These are phyloP conservation scores for Sparidentex hasta DNA, from an alignment of 2,797 vertebrate genomes.

Conservation along the genomic window DNA sequence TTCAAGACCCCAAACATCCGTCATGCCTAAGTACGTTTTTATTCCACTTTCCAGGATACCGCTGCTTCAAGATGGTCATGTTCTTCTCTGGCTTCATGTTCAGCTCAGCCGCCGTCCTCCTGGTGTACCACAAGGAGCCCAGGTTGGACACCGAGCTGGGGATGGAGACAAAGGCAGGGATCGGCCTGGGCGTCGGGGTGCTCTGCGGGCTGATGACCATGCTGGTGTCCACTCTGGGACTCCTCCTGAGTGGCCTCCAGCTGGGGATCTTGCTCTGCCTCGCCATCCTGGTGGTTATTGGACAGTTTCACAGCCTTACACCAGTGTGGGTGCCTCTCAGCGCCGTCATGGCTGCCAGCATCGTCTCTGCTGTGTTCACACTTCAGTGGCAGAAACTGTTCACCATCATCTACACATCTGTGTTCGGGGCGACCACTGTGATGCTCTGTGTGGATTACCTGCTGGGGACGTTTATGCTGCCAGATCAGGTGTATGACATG, in stretches of 20 bases:
- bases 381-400: slow-evolving; percentile 90
- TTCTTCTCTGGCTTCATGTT: slow-evolving; percentile 91
- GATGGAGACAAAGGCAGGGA: slow-evolving; percentile 87
- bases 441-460: slow-evolving; percentile 88
- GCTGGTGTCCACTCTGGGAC: slow-evolving; percentile 88
- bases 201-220: slow-evolving; percentile 90
- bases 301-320: slow-evolving; percentile 85
- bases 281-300: slow-evolving; percentile 79
- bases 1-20: too few relatives aligned
- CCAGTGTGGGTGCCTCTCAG: slow-evolving; percentile 88
- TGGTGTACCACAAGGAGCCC: slow-evolving; percentile 88
- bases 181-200: slow-evolving; percentile 89
- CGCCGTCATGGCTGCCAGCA: slow-evolving; percentile 78
- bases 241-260: slow-evolving; percentile 90
- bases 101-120: slow-evolving; percentile 86
- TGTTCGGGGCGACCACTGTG: slow-evolving; percentile 85
- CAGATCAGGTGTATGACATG: slow-evolving; percentile 81
- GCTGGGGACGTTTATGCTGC: slow-evolving; percentile 84
- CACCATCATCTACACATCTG: slow-evolving; percentile 86
- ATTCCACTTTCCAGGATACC: slow-evolving; percentile 83
- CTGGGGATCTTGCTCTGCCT: slow-evolving; percentile 88
- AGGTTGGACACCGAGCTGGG: slow-evolving; percentile 84
- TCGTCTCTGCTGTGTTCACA: slow-evolving; percentile 84
- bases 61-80: slow-evolving; percentile 92
- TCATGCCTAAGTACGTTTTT: background rate